Evolutionary conservation across 1,140 invertebrate species (phyloP), one percentile per base, ranked within the genome.

Genomic region (Caenorhabditis remanei): DNA sequence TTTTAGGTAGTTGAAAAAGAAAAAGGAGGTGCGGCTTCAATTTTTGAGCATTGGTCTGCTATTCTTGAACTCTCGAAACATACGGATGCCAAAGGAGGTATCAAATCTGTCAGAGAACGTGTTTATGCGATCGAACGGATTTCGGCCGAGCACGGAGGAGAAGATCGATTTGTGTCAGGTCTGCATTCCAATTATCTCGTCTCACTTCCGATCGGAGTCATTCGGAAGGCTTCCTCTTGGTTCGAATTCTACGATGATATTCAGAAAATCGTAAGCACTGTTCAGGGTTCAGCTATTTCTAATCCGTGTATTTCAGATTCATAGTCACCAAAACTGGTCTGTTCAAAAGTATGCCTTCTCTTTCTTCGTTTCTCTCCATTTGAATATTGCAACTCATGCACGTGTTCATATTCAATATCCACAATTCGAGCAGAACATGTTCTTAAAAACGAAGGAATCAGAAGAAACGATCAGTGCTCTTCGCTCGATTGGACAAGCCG

Each of bases 291-390:
- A 32, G 11, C 24, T 24, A 19, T 14, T 32, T 41, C 40, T 63
- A 16, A 83, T 21, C 9, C 13, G 32, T 46, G 13, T 82, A 82
- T 75, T 85, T 79, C 56, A 86, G 85, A n/a, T 86, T 6, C 43
- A 50, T 40, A 82, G 56, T 24, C 85, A 40, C 41, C 87, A 88
- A 56, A 88, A 88, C 55, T 88, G 87, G 87, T 53, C 79, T 19
- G 63, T 88, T n/a, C 79, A 84, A 75, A 75, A 83, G 6, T 88
- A 88, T 58, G 46, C 79, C 46, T 89, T 65, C 55, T 58, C 85
- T 2, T 67, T 88, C 32, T 87, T 58, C 43, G 61, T 83, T 48
- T 65, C 82, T 32, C 58, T 89, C 11, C 88, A 89, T 83, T 40
- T 89, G 6, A 79, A 43, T 32, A 53, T 89, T 46, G 88, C 88